Evolutionary conservation across 2,797 vertebrate species (phyloP).

Genomic region (Tenualosa thibaudeaui): DNA sequence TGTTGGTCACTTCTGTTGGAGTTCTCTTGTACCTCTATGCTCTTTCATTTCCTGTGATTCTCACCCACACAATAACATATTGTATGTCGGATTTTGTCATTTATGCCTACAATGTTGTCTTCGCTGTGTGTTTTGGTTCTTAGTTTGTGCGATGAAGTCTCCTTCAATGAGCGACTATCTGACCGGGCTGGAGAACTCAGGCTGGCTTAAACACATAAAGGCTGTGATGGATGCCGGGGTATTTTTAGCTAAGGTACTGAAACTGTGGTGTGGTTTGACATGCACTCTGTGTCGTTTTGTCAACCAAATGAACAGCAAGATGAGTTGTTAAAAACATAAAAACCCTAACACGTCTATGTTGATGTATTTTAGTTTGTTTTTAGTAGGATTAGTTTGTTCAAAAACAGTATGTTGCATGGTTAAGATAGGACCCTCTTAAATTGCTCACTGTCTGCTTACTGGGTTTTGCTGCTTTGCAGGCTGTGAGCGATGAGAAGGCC

Average conservation of each 20-base stretch:
- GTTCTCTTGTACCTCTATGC: neutral
- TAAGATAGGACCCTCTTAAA: neutral
- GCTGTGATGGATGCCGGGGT: slow-evolving; percentile 79
- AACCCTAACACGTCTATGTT: neutral
- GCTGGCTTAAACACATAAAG: slow-evolving; percentile 83
- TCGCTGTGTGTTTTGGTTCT: slow-evolving; percentile 18
- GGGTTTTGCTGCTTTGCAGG: slow-evolving; percentile 55
- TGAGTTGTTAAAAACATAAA: neutral
- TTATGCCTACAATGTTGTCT: neutral
- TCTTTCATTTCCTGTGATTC: no score
- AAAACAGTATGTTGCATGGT: neutral
- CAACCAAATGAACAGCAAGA: neutral
- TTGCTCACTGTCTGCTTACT: neutral
- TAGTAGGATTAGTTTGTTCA: neutral
- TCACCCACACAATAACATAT: no score
- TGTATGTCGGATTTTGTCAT: no score
- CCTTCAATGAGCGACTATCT: slow-evolving; percentile 83
- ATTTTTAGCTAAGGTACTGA: slow-evolving; percentile 76
- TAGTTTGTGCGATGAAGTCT: slow-evolving; percentile 78
- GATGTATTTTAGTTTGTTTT: neutral
- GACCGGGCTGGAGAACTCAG: slow-evolving; percentile 79
- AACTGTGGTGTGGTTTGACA: neutral
- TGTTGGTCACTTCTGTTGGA: neutral
- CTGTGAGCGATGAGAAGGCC: slow-evolving; percentile 73
- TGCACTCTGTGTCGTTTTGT: neutral